Percentiles rank a stretch among this genome's conserved stretches.
Conservation (phyloP, 2,113 vertebrate genomes). For the Ochotona princeps region DNA sequence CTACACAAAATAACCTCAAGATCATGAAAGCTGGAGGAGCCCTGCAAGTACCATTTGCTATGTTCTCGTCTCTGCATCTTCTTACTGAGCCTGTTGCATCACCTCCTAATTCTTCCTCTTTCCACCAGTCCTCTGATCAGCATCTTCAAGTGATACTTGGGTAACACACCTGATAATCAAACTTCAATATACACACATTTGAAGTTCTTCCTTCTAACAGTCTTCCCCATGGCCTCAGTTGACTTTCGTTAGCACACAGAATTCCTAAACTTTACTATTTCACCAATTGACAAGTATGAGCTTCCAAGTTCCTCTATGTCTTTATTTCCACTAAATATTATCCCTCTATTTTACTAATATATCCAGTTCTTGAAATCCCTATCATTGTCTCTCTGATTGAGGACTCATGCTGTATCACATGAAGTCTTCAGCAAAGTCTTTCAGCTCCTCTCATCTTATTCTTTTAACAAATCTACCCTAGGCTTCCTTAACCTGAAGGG, state of each 20-base stretch:
- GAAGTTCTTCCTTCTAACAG: not conserved
- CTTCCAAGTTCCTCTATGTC: not conserved
- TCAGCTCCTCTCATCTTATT: not conserved
- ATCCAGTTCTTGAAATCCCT: not conserved
- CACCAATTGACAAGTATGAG: not conserved
- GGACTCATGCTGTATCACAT: not conserved
- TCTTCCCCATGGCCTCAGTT: not conserved
- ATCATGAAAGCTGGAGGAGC: not conserved
- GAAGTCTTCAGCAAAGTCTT: not conserved
- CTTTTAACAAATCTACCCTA: not conserved
- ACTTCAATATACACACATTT: not conserved
- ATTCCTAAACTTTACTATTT: not conserved
- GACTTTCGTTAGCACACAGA: not conserved
- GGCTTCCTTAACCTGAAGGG: not conserved
- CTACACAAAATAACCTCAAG: not conserved
- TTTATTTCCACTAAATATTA: not conserved
- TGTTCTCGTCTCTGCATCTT: not conserved
- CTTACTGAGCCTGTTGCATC: not conserved
- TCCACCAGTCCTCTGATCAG: not conserved
- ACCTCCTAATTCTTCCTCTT: not conserved
- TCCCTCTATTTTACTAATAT: not conserved
- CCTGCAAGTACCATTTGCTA: not conserved
- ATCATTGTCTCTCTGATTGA: not conserved
- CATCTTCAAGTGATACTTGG: not conserved
- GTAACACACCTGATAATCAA: not conserved